A percentile compares a stretch with the other conserved stretches of the same genome.
These are phyloP conservation scores for Limonius californicus DNA, from an alignment of 1,140 invertebrate genomes.

Conservation along the genomic window DNA sequence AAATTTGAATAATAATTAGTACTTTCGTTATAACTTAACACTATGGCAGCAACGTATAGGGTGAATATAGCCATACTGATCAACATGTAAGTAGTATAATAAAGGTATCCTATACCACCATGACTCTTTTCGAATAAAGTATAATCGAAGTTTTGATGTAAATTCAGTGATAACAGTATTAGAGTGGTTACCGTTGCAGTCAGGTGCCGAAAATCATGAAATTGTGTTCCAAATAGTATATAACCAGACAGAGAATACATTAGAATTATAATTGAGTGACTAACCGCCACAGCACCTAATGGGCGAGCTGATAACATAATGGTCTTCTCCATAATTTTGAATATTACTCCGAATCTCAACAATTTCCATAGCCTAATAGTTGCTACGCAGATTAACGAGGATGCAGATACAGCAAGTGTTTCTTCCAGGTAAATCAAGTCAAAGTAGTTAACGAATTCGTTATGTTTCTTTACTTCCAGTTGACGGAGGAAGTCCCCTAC, in stretches of 20 bases:
- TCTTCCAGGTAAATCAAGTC: constrained; percentile 4
- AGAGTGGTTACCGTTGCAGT: neutral
- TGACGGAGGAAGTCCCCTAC: neutral
- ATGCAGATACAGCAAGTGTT: neutral
- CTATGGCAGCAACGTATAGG: too few species aligned
- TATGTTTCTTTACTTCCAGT: constrained; percentile 4
- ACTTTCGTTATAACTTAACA: too few species aligned
- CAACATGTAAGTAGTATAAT: too few species aligned
- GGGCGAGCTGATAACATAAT: neutral
- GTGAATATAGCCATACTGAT: too few species aligned
- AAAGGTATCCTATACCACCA: too few species aligned
- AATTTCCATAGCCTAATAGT: constrained; percentile 18
- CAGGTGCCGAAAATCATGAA: constrained; percentile 7
- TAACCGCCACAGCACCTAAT: neutral
- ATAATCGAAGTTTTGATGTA: constrained; percentile 13
- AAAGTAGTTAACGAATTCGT: constrained; percentile 15
- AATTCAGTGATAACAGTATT: constrained; percentile 13
- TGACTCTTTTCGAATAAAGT: neutral
- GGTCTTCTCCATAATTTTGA: constrained; percentile 15
- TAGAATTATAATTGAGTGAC: neutral
- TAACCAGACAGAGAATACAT: constrained; percentile 13
- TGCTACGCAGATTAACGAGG: constrained; percentile 9
- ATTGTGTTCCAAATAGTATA: constrained; percentile 6
- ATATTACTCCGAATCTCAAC: constrained; percentile 15
- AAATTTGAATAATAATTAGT: too few species aligned